Evolutionary conservation across 1,140 invertebrate genomes (phyloP).

Genomic region (Trachelipus rathkii): DNA sequence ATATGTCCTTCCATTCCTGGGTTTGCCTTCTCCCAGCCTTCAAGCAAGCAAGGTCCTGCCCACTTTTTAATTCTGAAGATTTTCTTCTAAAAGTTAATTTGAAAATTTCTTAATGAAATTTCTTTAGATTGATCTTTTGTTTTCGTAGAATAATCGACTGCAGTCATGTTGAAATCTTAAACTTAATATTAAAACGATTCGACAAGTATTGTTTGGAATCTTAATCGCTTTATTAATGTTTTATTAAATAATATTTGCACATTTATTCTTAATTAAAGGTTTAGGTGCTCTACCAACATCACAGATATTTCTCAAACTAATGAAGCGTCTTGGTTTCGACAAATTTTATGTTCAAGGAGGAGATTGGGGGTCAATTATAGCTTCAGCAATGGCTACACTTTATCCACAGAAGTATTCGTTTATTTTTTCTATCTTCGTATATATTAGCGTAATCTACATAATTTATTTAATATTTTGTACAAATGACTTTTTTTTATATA

Average conservation of each 20-base stretch:
- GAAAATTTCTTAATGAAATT: too few relatives aligned
- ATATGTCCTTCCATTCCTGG: constrained; percentile 76
- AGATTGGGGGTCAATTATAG: constrained; percentile 71
- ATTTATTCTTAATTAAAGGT: constrained; percentile 37
- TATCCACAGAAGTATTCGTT: constrained; percentile 58
- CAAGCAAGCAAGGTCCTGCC: constrained; percentile 50
- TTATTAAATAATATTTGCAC: not conserved
- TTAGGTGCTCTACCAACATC: constrained; percentile 59
- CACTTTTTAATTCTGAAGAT: too few relatives aligned
- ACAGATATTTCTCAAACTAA: constrained; percentile 73
- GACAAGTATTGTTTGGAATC: constrained; percentile 44
- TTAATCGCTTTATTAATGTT: constrained; percentile 53
- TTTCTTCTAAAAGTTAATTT: too few relatives aligned
- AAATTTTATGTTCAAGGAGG: constrained; percentile 80
- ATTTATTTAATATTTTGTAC: too few relatives aligned
- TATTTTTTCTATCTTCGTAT: too few relatives aligned
- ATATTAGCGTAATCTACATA: too few relatives aligned
- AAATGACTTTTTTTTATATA: too few relatives aligned
- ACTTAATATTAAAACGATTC: not conserved
- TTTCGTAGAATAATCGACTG: not conserved
- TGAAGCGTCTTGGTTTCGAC: constrained; percentile 69
- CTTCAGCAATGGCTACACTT: constrained; percentile 58
- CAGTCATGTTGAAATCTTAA: not conserved
- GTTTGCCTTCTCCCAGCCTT: constrained; percentile 75
- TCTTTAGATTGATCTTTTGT: not conserved